Evolutionary conservation across 2,113 vertebrate species (phyloP), one percentile per base, ranked within the genome.

Genomic region (Trinectes maculatus): DNA sequence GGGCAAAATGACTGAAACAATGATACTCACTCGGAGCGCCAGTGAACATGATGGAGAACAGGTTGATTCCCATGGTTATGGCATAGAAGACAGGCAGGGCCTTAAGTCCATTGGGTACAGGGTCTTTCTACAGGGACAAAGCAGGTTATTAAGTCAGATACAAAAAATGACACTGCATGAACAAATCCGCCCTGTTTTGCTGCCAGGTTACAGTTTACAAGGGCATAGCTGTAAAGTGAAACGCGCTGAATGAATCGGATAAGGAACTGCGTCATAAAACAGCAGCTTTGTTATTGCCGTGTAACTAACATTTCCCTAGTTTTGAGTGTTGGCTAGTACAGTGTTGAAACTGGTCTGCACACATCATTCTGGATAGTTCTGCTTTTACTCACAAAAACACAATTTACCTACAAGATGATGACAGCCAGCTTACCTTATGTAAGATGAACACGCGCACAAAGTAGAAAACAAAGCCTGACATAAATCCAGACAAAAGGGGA

Each of bases 11-110:
- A 82, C 34, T 72, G 22, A 80, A 59, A 83, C 74, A 87, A 81
- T 56, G 31, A 47, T 91, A 98, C 98, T 96, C 92, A 99, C 98
- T 79, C 4, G 96, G 94, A 0, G 95, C 95, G 13, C 98, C 97
- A 12, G 93, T 95, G 69, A 90, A 98, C 94, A 95, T 93, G 90
- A 99, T 98, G 83, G 96, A 99, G 86, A 99, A 99, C 64, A 98
- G 85, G 87, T 99, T 99, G 87, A 98, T 93, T 22, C 95, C 95
- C 90, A 99, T 88, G 0, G 96, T 98, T 10, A 95, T 89, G 28
- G 95, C 98, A 7, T 99, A 99, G 90, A 99, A 99, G 64, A 98
- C 15, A 0, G 97, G 97, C 82, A 99, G 57, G 37, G 96, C 97
- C 81, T 89, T 94, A 79, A 99, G 77, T 34, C 98, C 98, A 1